Evolutionary conservation across 2,113 vertebrate genomes (phyloP), one percentile per base, ranked within the genome.

Genomic region (Arothron firmamentum): DNA sequence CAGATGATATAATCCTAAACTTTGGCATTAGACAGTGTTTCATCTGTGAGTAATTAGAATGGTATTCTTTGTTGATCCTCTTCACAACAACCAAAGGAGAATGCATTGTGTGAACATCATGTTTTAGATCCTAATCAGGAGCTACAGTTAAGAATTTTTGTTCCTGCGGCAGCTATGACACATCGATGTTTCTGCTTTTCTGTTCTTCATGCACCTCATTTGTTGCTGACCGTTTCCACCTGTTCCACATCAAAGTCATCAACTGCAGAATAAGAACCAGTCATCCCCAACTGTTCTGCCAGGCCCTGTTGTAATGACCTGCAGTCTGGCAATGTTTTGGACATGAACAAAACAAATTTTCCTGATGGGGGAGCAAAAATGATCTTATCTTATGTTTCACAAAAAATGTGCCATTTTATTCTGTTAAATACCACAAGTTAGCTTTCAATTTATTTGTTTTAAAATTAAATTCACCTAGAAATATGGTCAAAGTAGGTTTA

Each of bases 11-110:
- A 45, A 5, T 45, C 17, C 14, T 13, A 16, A 45, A 16, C 14
- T 45, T 46, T 46, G 23, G 11, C 7, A 20, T 15, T 18, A 15
- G 10, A 17, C 28, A 12, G 9, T 59, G 57, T 66, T 49, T 72
- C 5, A 67, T 67, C 65, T 64, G 2, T 11, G 9, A 68, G 25
- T 58, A 19, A 59, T 23, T 52, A 28, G 34, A 50, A 23, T 54
- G 0, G 21, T 55, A 49, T 65, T 73, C 15, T 47, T n/a, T 13
- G 60, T 28, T 53, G 25, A 19, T n/a, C 11, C 16, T 51, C 15
- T 1, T 52, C 0, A 25, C 2, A 74, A 25, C 2, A 28, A 19
- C 31, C 56, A 38, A 17, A 21, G 42, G 7, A 3, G 56, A 59
- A 56, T 20, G 3, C 45, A 52, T 67, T 25, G 19, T 61, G 23